Evolutionary conservation across 2,797 vertebrate genomes (phyloP).

Genomic region (Danio aesculapii): DNA sequence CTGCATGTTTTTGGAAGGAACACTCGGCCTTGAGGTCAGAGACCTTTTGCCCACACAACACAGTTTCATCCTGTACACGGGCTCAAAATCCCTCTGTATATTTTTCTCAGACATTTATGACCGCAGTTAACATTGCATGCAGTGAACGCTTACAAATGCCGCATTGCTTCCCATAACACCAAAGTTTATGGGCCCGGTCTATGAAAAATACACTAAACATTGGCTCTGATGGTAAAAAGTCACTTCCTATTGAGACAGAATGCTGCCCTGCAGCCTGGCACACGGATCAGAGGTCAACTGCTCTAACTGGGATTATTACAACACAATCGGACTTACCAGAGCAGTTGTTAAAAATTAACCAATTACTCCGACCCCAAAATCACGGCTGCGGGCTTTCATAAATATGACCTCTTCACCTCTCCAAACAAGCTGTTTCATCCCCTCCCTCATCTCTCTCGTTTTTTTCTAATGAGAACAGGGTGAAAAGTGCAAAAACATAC

Average conservation of each 20-base stretch:
- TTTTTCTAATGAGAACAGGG: conserved; percentile 67
- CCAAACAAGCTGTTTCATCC: conserved; percentile 52
- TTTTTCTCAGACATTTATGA: conserved; percentile 52
- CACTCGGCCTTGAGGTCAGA: conserved; percentile 48
- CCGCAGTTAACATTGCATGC: conserved; percentile 47
- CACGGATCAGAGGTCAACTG: conserved; percentile 58
- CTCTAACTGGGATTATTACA: conserved; percentile 66
- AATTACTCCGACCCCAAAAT: conserved; percentile 59
- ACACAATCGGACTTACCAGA: conserved; percentile 58
- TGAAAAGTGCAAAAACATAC: conserved; percentile 71
- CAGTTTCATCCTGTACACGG: conserved; percentile 35
- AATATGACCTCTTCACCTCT: conserved; percentile 61
- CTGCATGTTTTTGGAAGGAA: conserved; percentile 41
- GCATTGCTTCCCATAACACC: conserved; percentile 52
- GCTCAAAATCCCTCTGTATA: conserved; percentile 34
- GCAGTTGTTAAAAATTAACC: conserved; percentile 70
- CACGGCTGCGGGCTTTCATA: conserved; percentile 62
- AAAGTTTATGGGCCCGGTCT: conserved; percentile 42
- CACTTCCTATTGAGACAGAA: conserved; percentile 60
- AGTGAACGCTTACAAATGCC: conserved; percentile 44
- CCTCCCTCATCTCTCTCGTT: conserved; percentile 31
- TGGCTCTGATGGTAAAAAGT: conserved; percentile 53
- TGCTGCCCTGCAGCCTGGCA: conserved; percentile 52
- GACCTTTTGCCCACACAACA: conserved; percentile 47
- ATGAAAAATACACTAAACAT: conserved; percentile 54